phyloP scores from a whole-genome alignment of 2,888 invertebrate genomes.

The Exephanes ischioxanthus region DNA sequence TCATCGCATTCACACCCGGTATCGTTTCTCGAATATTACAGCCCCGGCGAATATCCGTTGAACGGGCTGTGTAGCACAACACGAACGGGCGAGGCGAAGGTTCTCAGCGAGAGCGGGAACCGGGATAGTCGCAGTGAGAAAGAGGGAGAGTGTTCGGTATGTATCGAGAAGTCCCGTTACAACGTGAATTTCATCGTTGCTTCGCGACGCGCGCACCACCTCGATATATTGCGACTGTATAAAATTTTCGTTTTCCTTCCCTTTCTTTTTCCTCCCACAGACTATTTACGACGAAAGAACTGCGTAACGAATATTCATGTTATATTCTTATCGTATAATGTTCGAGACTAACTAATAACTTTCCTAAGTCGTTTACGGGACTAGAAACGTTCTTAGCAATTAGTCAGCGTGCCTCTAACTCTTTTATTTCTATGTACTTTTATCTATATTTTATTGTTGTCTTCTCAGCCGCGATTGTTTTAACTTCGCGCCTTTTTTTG shows the following conservation, averaged over 20 bases:
- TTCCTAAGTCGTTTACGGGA: neutral
- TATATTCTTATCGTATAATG: neutral
- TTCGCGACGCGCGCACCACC: neutral
- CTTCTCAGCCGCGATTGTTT: neutral
- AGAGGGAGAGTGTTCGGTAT: slow-evolving; percentile 5
- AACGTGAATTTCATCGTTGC: slow-evolving; percentile 25
- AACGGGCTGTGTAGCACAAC: neutral
- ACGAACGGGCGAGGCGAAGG: neutral
- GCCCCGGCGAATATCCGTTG: neutral
- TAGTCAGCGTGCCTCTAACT: neutral
- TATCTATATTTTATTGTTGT: neutral
- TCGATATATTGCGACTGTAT: neutral
- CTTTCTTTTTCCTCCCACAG: neutral
- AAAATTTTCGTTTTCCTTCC: neutral
- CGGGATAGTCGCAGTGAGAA: neutral
- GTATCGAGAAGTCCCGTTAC: slow-evolving; percentile 38
- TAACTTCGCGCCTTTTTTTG: neutral
- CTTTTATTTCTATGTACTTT: neutral
- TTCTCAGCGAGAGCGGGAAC: neutral
- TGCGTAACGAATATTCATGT: neutral
- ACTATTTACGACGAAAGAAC: too few relatives aligned
- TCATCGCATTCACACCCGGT: neutral
- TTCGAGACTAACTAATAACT: neutral
- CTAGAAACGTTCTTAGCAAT: neutral
- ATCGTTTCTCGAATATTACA: slow-evolving; percentile 2